A percentile compares a stretch with the other conserved stretches of the same genome.
Evolutionary conservation across 2,113 vertebrate genomes (phyloP).

Genomic region (Channa maculata): DNA sequence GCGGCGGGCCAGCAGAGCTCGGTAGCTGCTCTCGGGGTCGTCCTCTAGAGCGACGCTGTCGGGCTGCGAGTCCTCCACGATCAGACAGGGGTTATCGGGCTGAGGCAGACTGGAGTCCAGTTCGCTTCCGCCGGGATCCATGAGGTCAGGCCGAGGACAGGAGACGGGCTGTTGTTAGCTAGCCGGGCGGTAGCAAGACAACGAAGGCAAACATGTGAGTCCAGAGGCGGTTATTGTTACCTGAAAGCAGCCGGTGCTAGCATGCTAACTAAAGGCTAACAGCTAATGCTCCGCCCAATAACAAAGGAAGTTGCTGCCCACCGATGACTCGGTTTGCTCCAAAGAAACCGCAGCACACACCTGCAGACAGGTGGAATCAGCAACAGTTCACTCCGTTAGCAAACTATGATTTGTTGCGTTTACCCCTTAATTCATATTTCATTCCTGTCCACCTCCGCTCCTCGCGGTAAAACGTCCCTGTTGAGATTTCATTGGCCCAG

Average conservation of each 20-base stretch:
- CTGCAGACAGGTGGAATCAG: too few species aligned
- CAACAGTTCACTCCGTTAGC: too few species aligned
- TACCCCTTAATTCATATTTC: too few species aligned
- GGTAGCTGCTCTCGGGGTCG: slow-evolving; percentile 86
- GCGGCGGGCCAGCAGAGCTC: slow-evolving; percentile 82
- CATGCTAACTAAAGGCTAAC: slow-evolving; percentile 48
- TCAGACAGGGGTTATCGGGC: slow-evolving; percentile 88
- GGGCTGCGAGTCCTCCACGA: slow-evolving; percentile 95
- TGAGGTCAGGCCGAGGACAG: slow-evolving; percentile 71
- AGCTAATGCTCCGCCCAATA: slow-evolving; percentile 42
- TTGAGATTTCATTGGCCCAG: slow-evolving; percentile 50
- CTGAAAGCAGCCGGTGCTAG: slow-evolving; percentile 6
- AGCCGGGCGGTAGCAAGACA: neutral
- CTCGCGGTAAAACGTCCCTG: slow-evolving; percentile 52
- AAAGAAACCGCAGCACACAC: too few species aligned
- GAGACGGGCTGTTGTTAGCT: slow-evolving; percentile 32
- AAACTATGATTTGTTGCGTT: too few species aligned
- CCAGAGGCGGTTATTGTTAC: neutral
- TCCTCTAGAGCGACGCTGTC: slow-evolving; percentile 86
- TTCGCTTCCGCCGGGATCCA: slow-evolving; percentile 87
- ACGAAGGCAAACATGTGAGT: neutral
- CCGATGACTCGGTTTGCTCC: neutral
- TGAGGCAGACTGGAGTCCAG: slow-evolving; percentile 89
- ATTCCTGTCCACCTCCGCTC: neutral
- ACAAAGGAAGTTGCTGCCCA: neutral